phyloP scores from a whole-genome alignment of 2,113 vertebrate species.

The Triplophysa rosa region DNA sequence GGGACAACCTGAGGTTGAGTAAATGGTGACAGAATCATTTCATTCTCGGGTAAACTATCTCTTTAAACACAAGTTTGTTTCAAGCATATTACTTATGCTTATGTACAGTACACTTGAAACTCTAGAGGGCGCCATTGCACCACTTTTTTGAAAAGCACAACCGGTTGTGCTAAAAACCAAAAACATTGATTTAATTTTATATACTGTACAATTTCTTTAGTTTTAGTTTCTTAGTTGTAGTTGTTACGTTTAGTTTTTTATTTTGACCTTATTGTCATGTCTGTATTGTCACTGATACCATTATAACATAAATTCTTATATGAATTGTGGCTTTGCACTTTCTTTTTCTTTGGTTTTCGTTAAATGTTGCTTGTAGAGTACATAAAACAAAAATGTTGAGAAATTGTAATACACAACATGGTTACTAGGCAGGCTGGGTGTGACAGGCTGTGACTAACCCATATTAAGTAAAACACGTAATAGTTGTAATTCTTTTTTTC shows the following conservation, averaged over 20 bases:
- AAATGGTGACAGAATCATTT: too few species aligned
- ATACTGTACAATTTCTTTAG: not conserved
- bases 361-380: not conserved
- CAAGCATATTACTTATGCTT: not conserved
- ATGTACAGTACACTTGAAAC: conserved; percentile 14
- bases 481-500: conserved; percentile 11
- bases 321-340: conserved; percentile 15
- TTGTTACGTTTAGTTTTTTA: not conserved
- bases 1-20: too few species aligned
- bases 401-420: not conserved
- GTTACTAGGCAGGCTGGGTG: not conserved
- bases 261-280: too few species aligned
- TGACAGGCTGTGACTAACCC: conserved; percentile 7
- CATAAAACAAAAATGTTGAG: not conserved
- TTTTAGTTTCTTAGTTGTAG: not conserved
- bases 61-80: too few species aligned
- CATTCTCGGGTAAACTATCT: too few species aligned
- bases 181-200: not conserved
- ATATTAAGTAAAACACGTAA: not conserved
- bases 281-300: too few species aligned
- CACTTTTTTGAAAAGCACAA: not conserved
- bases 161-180: too few species aligned
- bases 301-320: not conserved
- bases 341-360: too few species aligned
- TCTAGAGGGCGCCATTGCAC: conserved; percentile 65